Conservation (phyloP, 2,113 vertebrate genomes). For the Salvator merianae region DNA sequence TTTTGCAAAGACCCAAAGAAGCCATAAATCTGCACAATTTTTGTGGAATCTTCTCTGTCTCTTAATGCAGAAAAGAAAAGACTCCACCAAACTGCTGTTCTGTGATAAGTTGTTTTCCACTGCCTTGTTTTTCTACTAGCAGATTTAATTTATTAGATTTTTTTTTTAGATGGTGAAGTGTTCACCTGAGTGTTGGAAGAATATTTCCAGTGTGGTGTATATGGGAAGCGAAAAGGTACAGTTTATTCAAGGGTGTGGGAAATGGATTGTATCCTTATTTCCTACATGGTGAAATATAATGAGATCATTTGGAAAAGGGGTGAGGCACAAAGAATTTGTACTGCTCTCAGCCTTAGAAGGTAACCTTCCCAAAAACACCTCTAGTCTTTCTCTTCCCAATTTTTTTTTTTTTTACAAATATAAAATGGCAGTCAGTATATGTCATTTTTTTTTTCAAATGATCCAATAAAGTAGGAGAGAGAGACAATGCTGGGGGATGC, state of each 20-base stretch:
- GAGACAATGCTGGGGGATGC: too few species aligned
- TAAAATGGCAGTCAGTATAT: neutral
- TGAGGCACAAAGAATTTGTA: constrained; percentile 56
- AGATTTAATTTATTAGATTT: constrained; percentile 60
- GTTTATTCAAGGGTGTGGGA: constrained; percentile 60
- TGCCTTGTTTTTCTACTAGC: constrained; percentile 36
- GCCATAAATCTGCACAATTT: constrained; percentile 11
- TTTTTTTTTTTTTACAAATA: neutral
- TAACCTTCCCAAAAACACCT: constrained; percentile 46
- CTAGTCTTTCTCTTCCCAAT: constrained; percentile 5
- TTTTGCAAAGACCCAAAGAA: constrained; percentile 49
- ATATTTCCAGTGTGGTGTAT: constrained; percentile 43
- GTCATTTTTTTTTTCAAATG: neutral
- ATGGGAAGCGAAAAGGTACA: constrained; percentile 52
- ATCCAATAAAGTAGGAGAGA: neutral
- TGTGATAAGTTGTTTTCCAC: constrained; percentile 50
- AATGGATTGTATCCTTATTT: constrained; percentile 58
- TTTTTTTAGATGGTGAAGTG: constrained; percentile 54
- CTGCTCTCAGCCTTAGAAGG: constrained; percentile 39
- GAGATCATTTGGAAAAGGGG: constrained; percentile 61
- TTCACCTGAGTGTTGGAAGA: constrained; percentile 51
- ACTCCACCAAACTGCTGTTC: constrained; percentile 51
- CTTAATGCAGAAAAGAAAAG: constrained; percentile 59
- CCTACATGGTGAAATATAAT: constrained; percentile 60
- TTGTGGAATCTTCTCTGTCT: constrained; percentile 50